Base-by-base conservation (phyloP, 2,888 invertebrate genomes). In the Hydraecia micacea region DNA sequence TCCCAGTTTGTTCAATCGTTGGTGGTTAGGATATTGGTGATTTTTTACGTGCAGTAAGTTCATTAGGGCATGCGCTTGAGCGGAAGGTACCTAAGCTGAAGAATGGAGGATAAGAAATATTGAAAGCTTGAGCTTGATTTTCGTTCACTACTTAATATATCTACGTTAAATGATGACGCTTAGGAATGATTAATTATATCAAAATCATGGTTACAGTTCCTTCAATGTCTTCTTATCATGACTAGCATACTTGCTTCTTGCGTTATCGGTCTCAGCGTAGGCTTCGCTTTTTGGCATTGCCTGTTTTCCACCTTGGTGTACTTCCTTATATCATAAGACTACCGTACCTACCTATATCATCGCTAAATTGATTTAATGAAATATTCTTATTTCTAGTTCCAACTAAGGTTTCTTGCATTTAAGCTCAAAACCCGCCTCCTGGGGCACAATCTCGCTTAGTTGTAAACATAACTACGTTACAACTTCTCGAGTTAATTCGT, bases 401-500 rank as follows among this genome's bases (percentile, higher is more conserved):
- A 36, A 75, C 71, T 69, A 68, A 72, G 65, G 46, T 75, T 85
- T 82, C 55, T 66, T 52, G 68, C 58, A 67, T 60, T 75, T 32
- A 72, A 60, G 63, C 49, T 13, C 46, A 11, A 66, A 63, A 66
- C 28, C 13, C 28, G 39, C 71, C 72, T 60, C 68, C 2, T 65
- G n/a, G 84, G 68, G 67, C 52, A 60, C 52, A 67, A 62, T 63
- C 63, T 85, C 62, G 42, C 52, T 52, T 60, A 32, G 32, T 70
- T 70, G 73, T 80, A 66, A 58, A 69, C 32, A 42, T 68, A 71
- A 74, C 49, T 32, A 65, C 42, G 36, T 63, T 72, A 66, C 32
- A 74, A 74, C 39, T 77, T 69, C 71, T 73, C 46, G 65, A 78
- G 36, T 70, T 73, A 82, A 72, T 82, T 86, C 18, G 32, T 65